Conservation (phyloP, 2,888 invertebrate genomes). For the Leucoma salicis region DNA sequence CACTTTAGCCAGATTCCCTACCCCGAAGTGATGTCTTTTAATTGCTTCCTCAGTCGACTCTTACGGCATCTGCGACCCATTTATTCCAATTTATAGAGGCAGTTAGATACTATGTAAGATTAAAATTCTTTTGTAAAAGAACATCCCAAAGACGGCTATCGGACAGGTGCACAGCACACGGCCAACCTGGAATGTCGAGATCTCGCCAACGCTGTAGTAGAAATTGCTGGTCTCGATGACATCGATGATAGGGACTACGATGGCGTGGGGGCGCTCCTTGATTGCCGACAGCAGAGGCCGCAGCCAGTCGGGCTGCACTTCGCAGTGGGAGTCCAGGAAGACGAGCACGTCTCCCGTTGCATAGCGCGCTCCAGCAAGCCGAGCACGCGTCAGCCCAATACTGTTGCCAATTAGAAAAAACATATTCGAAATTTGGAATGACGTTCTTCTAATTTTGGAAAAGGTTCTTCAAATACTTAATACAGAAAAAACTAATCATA, state of each 20-base stretch:
- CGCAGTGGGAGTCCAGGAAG: constrained; percentile 96
- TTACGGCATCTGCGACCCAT: no score
- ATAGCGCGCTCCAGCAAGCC: constrained; percentile 92
- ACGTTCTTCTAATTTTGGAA: background rate
- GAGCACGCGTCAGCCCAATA: constrained; percentile 85
- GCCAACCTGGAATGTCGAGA: constrained; percentile 69
- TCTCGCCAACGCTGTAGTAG: constrained; percentile 86
- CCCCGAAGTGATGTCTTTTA: no score
- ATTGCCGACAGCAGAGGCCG: constrained; percentile 90
- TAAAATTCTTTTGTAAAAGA: no score
- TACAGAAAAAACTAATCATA: no score
- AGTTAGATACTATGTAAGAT: background rate
- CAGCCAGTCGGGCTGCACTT: constrained; percentile 90
- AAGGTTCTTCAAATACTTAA: no score
- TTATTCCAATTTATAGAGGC: no score
- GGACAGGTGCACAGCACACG: background rate
- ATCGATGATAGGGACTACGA: constrained; percentile 97
- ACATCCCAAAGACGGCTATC: no score
- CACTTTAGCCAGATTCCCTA: no score
- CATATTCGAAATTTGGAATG: background rate
- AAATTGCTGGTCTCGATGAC: constrained; percentile 92
- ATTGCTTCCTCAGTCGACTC: no score
- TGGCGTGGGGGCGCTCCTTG: constrained; percentile 89
- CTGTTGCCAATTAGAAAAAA: constrained; percentile 18
- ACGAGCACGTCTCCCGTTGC: constrained; percentile 91